Percentiles rank a stretch among this genome's conserved stretches.
Conservation (phyloP, 1,140 invertebrate species). For the Magallana ariakensis region DNA sequence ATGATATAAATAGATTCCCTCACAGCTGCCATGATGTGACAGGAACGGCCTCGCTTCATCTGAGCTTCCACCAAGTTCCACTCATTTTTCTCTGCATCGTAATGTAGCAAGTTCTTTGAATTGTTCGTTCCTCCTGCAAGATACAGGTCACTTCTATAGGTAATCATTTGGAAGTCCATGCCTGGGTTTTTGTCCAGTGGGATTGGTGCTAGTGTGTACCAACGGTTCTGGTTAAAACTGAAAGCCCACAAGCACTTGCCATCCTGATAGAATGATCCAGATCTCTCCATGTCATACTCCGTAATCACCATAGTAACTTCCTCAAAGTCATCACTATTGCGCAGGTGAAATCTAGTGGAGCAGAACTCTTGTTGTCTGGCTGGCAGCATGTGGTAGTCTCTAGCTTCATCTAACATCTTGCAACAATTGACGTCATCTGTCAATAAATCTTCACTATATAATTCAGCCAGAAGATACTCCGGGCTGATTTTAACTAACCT, state of each 20-base stretch:
- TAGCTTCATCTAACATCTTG: constrained; percentile 63
- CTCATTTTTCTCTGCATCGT: constrained; percentile 64
- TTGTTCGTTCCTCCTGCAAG: constrained; percentile 61
- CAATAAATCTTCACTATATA: constrained; percentile 42
- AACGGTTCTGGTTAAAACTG: constrained; percentile 63
- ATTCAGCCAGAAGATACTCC: constrained; percentile 51
- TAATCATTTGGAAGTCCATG: constrained; percentile 54
- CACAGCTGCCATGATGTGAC: constrained; percentile 55
- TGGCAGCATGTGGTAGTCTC: constrained; percentile 67
- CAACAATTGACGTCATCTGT: constrained; percentile 48
- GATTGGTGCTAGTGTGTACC: constrained; percentile 64
- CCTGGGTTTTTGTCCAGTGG: constrained; percentile 62
- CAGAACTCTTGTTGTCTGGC: constrained; percentile 64
- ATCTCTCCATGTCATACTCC: constrained; percentile 61
- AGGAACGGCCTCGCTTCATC: constrained; percentile 52
- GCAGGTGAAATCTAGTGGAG: constrained; percentile 55
- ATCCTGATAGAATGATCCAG: constrained; percentile 62
- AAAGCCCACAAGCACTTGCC: constrained; percentile 64
- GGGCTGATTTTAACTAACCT: constrained; percentile 61
- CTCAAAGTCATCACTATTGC: constrained; percentile 65
- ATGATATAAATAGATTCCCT: constrained; percentile 53
- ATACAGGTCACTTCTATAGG: constrained; percentile 65
- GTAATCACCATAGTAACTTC: constrained; percentile 64
- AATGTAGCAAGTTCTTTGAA: constrained; percentile 61
- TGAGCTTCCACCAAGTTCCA: constrained; percentile 47